phyloP scores from a whole-genome alignment of 2,888 invertebrate genomes.

The Idaea aversata region DNA sequence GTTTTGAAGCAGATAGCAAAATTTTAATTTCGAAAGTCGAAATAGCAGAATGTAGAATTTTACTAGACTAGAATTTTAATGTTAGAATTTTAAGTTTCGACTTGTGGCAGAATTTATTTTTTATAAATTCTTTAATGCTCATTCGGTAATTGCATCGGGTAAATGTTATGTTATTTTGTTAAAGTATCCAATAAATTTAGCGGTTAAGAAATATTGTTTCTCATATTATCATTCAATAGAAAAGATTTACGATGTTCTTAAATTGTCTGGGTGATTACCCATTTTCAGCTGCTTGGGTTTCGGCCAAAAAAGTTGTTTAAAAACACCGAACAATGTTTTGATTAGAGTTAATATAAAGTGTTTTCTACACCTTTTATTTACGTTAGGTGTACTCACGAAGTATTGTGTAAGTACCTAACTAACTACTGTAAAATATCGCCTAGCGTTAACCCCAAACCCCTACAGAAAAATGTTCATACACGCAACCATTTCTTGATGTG shows the following conservation, averaged over 20 bases:
- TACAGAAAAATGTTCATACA: neutral
- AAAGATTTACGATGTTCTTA: constrained; percentile 25
- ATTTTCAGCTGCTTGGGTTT: constrained; percentile 28
- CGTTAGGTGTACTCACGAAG: neutral
- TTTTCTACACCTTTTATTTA: neutral
- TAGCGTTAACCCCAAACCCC: too few relatives aligned
- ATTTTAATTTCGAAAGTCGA: too few relatives aligned
- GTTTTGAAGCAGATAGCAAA: too few relatives aligned
- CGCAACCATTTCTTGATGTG: neutral
- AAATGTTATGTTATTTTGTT: neutral
- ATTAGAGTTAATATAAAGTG: neutral
- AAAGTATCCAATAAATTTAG: too few relatives aligned
- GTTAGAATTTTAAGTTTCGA: too few relatives aligned
- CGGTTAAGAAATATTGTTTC: neutral
- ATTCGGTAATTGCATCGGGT: neutral
- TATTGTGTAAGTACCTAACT: neutral
- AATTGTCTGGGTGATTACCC: constrained; percentile 22
- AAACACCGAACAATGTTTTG: constrained; percentile 19
- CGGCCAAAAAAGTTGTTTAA: constrained; percentile 27
- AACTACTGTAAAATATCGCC: too few relatives aligned
- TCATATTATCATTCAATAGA: constrained; percentile 23
- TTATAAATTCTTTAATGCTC: neutral
- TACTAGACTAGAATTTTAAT: too few relatives aligned
- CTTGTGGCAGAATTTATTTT: too few relatives aligned
- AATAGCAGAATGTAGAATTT: too few relatives aligned